These are phyloP conservation scores for Eupithecia inturbata DNA, from an alignment of 2,888 invertebrate species.

Conservation along the genomic window DNA sequence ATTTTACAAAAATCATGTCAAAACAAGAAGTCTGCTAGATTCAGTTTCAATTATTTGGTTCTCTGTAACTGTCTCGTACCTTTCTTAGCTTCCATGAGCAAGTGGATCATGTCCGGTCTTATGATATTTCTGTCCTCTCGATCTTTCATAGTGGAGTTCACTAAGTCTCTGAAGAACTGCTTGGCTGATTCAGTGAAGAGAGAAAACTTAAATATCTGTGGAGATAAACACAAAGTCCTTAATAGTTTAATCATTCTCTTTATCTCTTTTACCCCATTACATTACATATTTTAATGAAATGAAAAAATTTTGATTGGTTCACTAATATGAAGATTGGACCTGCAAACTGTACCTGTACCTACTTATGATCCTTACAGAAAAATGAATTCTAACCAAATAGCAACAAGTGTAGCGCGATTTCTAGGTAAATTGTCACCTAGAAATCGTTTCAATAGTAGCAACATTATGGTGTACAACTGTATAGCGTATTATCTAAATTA, in stretches of 20 bases:
- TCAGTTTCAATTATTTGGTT: background rate
- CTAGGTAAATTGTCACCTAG: too few species aligned
- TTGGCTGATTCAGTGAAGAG: conserved; percentile 48
- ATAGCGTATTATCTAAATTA: background rate
- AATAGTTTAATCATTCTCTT: too few species aligned
- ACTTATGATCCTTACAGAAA: too few species aligned
- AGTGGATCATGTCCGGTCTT: conserved; percentile 82
- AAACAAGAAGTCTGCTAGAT: background rate
- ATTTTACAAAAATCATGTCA: background rate
- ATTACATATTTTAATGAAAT: too few species aligned
- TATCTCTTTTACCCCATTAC: too few species aligned
- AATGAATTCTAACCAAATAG: too few species aligned
- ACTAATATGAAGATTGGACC: too few species aligned
- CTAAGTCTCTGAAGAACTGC: conserved; percentile 64
- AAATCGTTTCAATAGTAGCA: too few species aligned
- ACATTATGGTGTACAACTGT: too few species aligned
- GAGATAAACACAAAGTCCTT: conserved; percentile 19
- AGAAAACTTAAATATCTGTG: conserved; percentile 49
- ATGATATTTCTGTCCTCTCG: conserved; percentile 65
- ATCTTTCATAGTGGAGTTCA: conserved; percentile 66
- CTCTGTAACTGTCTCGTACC: conserved; percentile 47
- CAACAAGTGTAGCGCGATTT: too few species aligned
- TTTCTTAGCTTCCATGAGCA: conserved; percentile 82
- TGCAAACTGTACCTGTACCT: too few species aligned
- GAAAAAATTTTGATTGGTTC: too few species aligned